phyloP scores from a whole-genome alignment of 2,797 vertebrate species.

The Enteromius thamalakanensis region DNA sequence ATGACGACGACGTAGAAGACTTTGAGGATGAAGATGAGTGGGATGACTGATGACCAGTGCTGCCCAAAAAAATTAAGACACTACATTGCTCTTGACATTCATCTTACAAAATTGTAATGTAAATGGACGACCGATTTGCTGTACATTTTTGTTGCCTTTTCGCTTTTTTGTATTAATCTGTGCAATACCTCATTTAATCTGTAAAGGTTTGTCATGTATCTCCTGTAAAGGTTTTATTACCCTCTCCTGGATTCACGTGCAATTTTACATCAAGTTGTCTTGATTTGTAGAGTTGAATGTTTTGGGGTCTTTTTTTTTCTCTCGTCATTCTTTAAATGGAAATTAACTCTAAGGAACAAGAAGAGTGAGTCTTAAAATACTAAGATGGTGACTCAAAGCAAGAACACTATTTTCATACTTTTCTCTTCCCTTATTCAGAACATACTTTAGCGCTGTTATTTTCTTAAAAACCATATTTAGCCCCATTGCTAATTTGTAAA shows the following conservation, averaged over 20 bases:
- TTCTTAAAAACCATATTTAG: conserved; percentile 83
- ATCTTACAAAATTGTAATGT: conserved; percentile 90
- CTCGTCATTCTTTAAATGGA: conserved; percentile 81
- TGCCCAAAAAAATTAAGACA: conserved; percentile 79
- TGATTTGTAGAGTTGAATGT: conserved; percentile 68
- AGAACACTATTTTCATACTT: conserved; percentile 99
- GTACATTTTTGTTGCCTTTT: conserved; percentile 97
- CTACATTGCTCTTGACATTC: conserved; percentile 89
- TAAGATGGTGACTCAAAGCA: conserved; percentile 78
- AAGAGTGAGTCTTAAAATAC: conserved; percentile 79
- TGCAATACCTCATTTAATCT: conserved; percentile 99
- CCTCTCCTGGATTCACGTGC: conserved; percentile 79
- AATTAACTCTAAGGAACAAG: conserved; percentile 69
- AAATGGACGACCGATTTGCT: conserved; percentile 94
- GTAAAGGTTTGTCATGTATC: conserved; percentile 85
- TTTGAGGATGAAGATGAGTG: conserved; percentile 99
- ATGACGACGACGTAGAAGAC: conserved; percentile 96
- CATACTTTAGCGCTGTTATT: conserved; percentile 90
- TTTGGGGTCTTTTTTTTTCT: conserved; percentile 55
- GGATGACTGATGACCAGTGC: conserved; percentile 89
- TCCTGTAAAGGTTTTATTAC: conserved; percentile 55
- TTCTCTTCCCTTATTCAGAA: conserved; percentile 91
- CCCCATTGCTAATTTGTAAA: conserved; percentile 80
- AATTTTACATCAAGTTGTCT: conserved; percentile 82
- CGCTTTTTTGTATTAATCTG: conserved; percentile 90